Percentiles rank a stretch among this genome's conserved stretches.
phyloP scores from a whole-genome alignment of 2,797 vertebrate genomes.

The Acomys russatus region DNA sequence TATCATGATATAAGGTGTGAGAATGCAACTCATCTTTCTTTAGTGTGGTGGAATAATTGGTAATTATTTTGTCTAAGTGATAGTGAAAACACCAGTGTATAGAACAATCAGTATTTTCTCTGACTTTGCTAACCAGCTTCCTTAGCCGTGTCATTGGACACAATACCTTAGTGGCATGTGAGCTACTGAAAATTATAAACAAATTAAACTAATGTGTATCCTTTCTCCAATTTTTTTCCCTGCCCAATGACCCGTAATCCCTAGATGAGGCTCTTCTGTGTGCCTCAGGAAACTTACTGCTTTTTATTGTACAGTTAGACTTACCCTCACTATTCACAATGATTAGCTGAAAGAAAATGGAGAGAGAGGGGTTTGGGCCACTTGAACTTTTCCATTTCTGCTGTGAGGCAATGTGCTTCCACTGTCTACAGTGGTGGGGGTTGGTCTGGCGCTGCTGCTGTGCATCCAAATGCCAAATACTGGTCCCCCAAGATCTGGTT shows the following conservation, averaged over 20 bases:
- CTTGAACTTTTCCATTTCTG: not conserved
- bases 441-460: no score
- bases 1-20: not conserved
- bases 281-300: not conserved
- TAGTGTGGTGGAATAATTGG: constrained; percentile 37
- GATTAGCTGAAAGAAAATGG: not conserved
- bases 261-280: not conserved
- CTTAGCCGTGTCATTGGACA: not conserved
- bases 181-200: constrained; percentile 40
- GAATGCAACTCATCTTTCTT: constrained; percentile 30
- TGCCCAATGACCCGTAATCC: not conserved
- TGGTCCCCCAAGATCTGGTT: no score
- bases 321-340: rapidly evolving
- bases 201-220: not conserved
- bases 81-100: not conserved
- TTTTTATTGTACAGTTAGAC: not conserved
- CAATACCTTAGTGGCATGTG: not conserved
- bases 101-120: not conserved
- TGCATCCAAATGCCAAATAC: no score
- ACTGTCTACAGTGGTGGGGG: not conserved
- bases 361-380: not conserved
- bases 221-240: not conserved
- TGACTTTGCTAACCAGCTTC: not conserved
- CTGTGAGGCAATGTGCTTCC: not conserved
- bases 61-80: constrained; percentile 37